Base-by-base conservation (phyloP, 2,113 vertebrate species). In the Poeciliopsis occidentalis region DNA sequence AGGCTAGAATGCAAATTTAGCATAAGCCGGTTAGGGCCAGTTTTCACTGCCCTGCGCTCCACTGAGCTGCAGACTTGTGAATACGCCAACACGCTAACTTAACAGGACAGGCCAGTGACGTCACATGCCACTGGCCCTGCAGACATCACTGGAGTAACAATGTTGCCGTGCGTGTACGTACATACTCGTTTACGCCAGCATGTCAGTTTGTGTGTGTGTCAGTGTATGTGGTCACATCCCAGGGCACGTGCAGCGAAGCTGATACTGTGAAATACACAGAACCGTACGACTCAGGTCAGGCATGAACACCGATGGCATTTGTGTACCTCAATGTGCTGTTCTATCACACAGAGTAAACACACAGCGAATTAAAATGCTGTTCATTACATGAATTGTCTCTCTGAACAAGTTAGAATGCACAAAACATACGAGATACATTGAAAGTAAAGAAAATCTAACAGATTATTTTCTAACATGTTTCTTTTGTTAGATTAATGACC, bases 71-170 rank as follows among this genome's bases (percentile, higher is more conserved):
- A 80, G 87, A 92, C 88, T 91, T 73, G 76, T 82, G 78, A 92
- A 91, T 86, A 88, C 83, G 60, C 80, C 73, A 89, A 79, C 71
- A 87, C 82, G 65, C 82, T 95, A 94, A 95, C 90, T 76, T 80
- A 91, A 93, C 78, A 79, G 81, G 94, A 93, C 93, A 94, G 90
- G 88, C 91, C 85, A 87, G 92, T 94, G 93, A 95, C 93, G 90
- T 93, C 92, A 93, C 88, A 68, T 54, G 79, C 85, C 87, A 84
- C 24, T 60, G 85, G 78, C 88, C 84, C 87, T 73, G 85, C 79
- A 90, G 88, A 87, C 85, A 85, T 90, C 66, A 47, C 76, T 83
- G 77, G 83, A 91, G 86, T 89, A 87, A 89, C 87, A 89, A 69
- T 76, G 83, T 82, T 83, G 29, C 54, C 70, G 71, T 77, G 72